phyloP scores from a whole-genome alignment of 2,888 invertebrate species.

The Cyrtodaria siliqua region DNA sequence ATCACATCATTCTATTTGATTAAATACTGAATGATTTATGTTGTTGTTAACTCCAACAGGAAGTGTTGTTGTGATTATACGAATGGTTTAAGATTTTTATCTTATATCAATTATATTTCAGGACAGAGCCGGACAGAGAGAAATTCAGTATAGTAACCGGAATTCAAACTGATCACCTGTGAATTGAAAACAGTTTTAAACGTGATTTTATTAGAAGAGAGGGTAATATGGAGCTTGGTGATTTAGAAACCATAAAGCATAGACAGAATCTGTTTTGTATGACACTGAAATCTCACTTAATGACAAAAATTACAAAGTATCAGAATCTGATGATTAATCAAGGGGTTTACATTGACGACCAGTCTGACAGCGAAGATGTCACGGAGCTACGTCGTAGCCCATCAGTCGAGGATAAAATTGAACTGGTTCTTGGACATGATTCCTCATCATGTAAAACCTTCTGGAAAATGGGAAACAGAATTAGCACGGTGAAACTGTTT shows the following conservation, averaged over 20 bases:
- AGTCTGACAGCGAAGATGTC: slow-evolving; percentile 2
- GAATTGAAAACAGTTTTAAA: no score
- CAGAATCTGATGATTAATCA: slow-evolving; percentile 56
- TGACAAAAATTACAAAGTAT: slow-evolving; percentile 63
- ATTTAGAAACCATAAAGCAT: not conserved
- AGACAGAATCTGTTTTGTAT: slow-evolving; percentile 51
- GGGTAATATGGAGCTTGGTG: no score
- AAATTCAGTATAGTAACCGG: no score
- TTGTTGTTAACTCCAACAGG: no score
- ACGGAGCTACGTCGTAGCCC: slow-evolving; percentile 13
- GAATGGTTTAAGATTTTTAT: no score
- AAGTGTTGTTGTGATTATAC: no score
- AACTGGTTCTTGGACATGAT: slow-evolving; percentile 59
- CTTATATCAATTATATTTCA: no score
- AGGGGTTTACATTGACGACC: slow-evolving; percentile 49
- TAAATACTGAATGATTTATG: no score
- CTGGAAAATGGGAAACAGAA: slow-evolving; percentile 40
- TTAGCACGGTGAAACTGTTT: slow-evolving; percentile 38
- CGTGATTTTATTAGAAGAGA: no score
- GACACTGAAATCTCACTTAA: slow-evolving; percentile 48
- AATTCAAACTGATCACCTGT: no score
- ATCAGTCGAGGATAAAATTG: slow-evolving; percentile 62
- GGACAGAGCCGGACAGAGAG: no score
- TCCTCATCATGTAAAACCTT: slow-evolving; percentile 27
- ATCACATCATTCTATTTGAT: no score